Evolutionary conservation across 2,113 vertebrate genomes (phyloP).

Genomic region (Nycticebus coucang): DNA sequence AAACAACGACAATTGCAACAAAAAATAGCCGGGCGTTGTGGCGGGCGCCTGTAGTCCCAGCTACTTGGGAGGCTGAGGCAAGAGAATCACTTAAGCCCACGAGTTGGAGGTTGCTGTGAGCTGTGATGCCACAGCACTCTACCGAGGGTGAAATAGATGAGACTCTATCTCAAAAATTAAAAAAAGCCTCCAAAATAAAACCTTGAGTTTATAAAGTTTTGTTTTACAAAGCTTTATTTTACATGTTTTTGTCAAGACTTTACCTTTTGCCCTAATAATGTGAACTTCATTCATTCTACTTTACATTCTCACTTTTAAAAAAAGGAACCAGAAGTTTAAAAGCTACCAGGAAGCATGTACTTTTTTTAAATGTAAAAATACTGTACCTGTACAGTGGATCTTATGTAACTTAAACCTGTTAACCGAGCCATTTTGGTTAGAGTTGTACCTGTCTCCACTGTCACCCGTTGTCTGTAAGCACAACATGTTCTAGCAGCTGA

Average conservation of each 20-base stretch:
- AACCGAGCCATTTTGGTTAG: not conserved
- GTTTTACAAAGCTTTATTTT: not conserved
- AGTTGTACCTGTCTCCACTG: not conserved
- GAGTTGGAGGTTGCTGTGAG: too few relatives aligned
- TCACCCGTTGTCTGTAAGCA: not conserved
- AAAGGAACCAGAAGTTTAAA: not conserved
- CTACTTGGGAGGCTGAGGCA: too few relatives aligned
- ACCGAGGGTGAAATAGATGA: too few relatives aligned
- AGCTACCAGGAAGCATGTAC: not conserved
- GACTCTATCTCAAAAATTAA: too few relatives aligned
- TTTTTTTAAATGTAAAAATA: not conserved
- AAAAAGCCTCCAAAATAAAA: not conserved
- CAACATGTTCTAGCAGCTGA: not conserved
- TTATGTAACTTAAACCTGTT: not conserved
- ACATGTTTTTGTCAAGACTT: slow-evolving; percentile 16
- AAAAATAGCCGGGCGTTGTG: too few relatives aligned
- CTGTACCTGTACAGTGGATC: not conserved
- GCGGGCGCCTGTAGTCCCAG: too few relatives aligned
- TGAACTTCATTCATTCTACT: not conserved
- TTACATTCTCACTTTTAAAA: not conserved
- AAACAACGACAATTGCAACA: too few relatives aligned
- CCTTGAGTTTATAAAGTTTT: not conserved
- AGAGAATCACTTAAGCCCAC: too few relatives aligned
- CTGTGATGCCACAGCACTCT: too few relatives aligned
- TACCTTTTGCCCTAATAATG: not conserved